Evolutionary conservation across 2,797 vertebrate genomes (phyloP).

Genomic region (Phataginus tetradactyla): DNA sequence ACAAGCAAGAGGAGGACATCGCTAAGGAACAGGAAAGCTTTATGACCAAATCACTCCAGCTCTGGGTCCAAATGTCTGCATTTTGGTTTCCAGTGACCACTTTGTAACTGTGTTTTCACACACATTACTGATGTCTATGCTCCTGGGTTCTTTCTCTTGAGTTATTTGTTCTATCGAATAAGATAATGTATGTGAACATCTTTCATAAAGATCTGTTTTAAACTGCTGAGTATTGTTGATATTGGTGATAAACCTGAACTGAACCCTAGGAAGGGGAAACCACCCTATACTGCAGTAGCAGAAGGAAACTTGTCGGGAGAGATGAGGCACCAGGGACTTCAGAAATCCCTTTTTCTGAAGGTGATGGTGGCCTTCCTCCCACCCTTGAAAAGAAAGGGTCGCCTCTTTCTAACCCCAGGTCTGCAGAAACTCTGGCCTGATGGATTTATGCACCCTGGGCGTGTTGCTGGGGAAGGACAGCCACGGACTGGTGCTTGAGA

Average conservation of each 20-base stretch:
- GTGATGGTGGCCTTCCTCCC: not conserved
- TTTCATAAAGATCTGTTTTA: not conserved
- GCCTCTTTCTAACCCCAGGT: not conserved
- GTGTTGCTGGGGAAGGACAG: not conserved
- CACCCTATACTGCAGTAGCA: not conserved
- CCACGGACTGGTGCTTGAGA: not conserved
- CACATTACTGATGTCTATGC: not conserved
- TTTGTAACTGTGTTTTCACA: not conserved
- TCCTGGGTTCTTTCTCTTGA: not conserved
- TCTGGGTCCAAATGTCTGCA: not conserved
- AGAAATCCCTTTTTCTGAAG: not conserved
- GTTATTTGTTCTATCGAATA: not conserved
- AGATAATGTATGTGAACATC: not conserved
- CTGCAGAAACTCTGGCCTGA: not conserved
- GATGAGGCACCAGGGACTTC: not conserved
- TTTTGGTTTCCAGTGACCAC: not conserved
- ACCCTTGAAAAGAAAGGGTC: not conserved
- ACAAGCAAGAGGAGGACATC: not conserved
- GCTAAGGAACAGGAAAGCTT: not conserved
- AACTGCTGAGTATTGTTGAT: not conserved
- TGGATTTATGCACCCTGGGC: too few relatives aligned
- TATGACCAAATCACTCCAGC: not conserved
- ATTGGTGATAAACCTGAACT: not conserved
- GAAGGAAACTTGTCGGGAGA: not conserved
- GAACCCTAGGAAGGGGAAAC: not conserved